Conservation (phyloP, 2,797 vertebrate species). For the Chelonia mydas region DNA sequence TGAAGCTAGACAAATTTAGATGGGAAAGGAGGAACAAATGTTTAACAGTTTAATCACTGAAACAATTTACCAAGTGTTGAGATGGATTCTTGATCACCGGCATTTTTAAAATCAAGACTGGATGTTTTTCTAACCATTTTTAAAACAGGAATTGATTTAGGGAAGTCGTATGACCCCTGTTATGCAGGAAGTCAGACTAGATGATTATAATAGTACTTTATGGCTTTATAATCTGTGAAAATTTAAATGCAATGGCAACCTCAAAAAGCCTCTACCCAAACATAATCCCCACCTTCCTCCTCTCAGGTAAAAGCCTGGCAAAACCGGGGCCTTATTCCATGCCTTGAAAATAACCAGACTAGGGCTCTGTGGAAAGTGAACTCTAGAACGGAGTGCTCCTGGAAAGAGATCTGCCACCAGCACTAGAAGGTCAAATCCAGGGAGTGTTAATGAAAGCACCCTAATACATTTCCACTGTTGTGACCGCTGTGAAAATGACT, state of each 20-base stretch:
- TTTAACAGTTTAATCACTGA: not conserved
- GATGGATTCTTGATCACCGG: not conserved
- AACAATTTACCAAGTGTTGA: not conserved
- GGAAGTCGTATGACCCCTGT: not conserved
- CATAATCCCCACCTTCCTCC: not conserved
- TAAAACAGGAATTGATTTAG: not conserved
- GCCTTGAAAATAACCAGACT: not conserved
- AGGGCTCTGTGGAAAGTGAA: not conserved
- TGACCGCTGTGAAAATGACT: not conserved
- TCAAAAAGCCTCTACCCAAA: not conserved
- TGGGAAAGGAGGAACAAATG: not conserved
- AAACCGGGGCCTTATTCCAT: not conserved
- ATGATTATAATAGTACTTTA: not conserved
- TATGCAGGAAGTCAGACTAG: not conserved
- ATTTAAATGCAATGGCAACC: not conserved
- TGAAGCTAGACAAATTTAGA: not conserved
- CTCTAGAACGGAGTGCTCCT: not conserved
- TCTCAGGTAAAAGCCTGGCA: not conserved
- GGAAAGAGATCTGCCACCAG: not conserved
- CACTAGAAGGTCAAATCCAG: not conserved
- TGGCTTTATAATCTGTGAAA: not conserved
- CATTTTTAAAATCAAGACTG: not conserved
- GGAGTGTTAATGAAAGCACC: not conserved
- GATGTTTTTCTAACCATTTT: not conserved
- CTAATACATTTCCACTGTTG: not conserved